Base-by-base conservation (phyloP, 2,113 vertebrate genomes). In the Rutilus rutilus region DNA sequence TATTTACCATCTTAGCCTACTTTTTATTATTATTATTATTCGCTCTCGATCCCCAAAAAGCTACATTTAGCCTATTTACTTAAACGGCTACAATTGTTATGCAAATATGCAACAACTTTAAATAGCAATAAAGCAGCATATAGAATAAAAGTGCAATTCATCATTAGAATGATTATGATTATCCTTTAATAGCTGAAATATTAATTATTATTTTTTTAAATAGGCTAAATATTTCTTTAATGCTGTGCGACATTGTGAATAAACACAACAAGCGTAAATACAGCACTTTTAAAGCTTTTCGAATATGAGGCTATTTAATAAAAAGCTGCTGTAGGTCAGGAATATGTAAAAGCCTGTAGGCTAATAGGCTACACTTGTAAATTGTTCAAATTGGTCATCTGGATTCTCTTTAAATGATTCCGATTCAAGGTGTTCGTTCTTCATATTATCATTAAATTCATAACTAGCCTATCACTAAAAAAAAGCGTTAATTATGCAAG, bases 41-140 rank as follows among this genome's bases (percentile, higher is more conserved):
- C 59, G 27, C 78, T 30, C 81, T 88, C 94, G 92, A 92, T 88
- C 85, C 88, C 87, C 78, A 57, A 47, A 75, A 57, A 57, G 54
- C 17, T 21, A 88, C 85, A 30, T 42, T 39, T 42, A 9, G 42
- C 84, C 78, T 86, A 52, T 86, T 89, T 88, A 90, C 9, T 5
- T 12, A 1, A 9, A 71, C 33, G 67, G 33, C 36, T 71, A 42
- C 39, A 71, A 6, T 2, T 42, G 11, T 71, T 71, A 23, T 71
- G 36, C 67, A 71, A 23, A 39, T 91, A 89, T 87, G 84, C 86
- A 86, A 91, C 91, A 79, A 86, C 92, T 92, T 89, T 78, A 23
- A 36, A 39, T 69, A 21, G 33, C 33, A 69, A 69, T 69, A 21
- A 71, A 39, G 39, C 17, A 5, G 30, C 15, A 36, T 19, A 69